Conservation (phyloP, 2,888 invertebrate genomes). For the Lissocephala sabroskyi region DNA sequence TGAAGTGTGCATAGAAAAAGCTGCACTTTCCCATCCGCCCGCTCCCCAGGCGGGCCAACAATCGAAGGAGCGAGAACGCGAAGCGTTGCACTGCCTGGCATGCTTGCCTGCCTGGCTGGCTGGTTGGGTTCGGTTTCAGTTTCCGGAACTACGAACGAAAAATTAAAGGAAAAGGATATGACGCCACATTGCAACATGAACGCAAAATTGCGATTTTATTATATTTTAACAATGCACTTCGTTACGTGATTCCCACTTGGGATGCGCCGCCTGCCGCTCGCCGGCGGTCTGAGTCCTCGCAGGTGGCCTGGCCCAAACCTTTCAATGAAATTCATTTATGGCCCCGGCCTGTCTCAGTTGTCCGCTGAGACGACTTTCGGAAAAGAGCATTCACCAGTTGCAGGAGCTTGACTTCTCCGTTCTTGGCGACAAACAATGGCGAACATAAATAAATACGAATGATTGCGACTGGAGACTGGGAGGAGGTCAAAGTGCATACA, state of each 20-base stretch:
- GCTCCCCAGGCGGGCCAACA: background rate
- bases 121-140: constrained; percentile 9
- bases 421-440: constrained; percentile 24
- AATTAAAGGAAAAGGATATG: constrained; percentile 65
- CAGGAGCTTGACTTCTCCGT: too few relatives aligned
- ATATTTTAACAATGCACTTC: constrained; percentile 65
- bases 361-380: too few relatives aligned
- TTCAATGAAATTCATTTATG: constrained; percentile 31
- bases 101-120: too few relatives aligned
- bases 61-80: constrained; percentile 6
- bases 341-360: constrained; percentile 41
- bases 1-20: constrained; percentile 60
- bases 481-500: too few relatives aligned
- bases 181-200: constrained; percentile 65
- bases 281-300: constrained; percentile 20
- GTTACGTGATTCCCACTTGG: constrained; percentile 66
- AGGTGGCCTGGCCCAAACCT: constrained; percentile 18
- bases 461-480: too few relatives aligned
- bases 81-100: too few relatives aligned
- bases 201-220: constrained; percentile 65
- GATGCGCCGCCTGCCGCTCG: constrained; percentile 36
- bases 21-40: constrained; percentile 6
- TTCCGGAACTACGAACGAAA: constrained; percentile 62
- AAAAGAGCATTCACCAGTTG: too few relatives aligned
- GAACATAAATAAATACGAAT: constrained; percentile 38